Percentiles rank a stretch among this genome's conserved stretches.
phyloP scores from a whole-genome alignment of 2,113 vertebrate genomes.

The Anser brachyrhynchus region DNA sequence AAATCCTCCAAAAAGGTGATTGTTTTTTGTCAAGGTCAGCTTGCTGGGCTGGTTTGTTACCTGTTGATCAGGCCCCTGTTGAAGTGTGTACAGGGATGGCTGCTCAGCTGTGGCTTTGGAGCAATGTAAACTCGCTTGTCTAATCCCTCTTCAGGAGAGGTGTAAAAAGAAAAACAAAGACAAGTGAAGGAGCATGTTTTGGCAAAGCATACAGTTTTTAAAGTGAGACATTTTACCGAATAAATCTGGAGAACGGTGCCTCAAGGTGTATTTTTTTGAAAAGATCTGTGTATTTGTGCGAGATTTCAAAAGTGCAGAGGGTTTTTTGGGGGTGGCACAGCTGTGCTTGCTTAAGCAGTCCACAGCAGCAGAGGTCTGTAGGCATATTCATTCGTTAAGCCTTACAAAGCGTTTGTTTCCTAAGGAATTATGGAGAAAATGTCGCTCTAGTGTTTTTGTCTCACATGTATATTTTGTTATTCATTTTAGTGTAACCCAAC shows the following conservation, averaged over 20 bases:
- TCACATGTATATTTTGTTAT: not conserved
- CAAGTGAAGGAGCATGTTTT: not conserved
- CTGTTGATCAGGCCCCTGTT: not conserved
- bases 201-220: not conserved
- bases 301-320: not conserved
- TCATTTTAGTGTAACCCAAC: not conserved
- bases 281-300: not conserved
- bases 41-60: not conserved
- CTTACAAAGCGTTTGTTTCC: not conserved
- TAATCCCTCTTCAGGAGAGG: fast-evolving
- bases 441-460: not conserved
- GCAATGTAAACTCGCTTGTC: not conserved
- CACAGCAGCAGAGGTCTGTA: not conserved
- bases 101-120: not conserved
- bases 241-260: not conserved
- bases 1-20: not conserved
- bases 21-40: not conserved
- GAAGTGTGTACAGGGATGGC: not conserved
- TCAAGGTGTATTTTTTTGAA: not conserved
- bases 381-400: not conserved
- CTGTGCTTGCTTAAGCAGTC: not conserved
- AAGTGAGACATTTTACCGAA: not conserved
- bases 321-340: too few relatives aligned
- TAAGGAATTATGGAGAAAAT: not conserved
- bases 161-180: not conserved